phyloP scores from a whole-genome alignment of 2,797 vertebrate genomes.

The Danio kyathit region DNA sequence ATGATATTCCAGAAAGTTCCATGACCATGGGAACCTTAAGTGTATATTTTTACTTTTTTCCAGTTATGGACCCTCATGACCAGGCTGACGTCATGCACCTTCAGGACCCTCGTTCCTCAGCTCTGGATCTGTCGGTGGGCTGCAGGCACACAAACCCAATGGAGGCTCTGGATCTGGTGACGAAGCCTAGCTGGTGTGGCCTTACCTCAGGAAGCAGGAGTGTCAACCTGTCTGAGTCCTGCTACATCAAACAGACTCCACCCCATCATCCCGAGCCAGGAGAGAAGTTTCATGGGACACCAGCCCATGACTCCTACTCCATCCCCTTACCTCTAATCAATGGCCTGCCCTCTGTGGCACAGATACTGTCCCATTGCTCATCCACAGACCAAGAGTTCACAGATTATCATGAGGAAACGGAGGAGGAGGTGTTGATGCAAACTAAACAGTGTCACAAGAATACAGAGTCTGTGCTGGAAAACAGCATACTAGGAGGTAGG shows the following conservation, averaged over 20 bases:
- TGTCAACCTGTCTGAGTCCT: slow-evolving; percentile 25
- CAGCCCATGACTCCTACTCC: slow-evolving; percentile 55
- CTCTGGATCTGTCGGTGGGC: slow-evolving; percentile 77
- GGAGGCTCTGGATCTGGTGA: slow-evolving; percentile 71
- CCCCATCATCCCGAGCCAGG: slow-evolving; percentile 59
- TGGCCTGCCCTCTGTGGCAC: slow-evolving; percentile 18
- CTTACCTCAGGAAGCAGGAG: slow-evolving; percentile 58
- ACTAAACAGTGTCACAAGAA: not conserved
- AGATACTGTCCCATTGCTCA: slow-evolving; percentile 28
- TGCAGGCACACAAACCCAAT: slow-evolving; percentile 64
- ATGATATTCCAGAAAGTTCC: too few species aligned
- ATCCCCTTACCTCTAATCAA: slow-evolving; percentile 37
- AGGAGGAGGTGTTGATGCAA: not conserved
- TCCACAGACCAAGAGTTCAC: slow-evolving; percentile 45
- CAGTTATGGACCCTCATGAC: slow-evolving; percentile 74
- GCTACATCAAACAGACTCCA: slow-evolving; percentile 33
- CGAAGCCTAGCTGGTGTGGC: slow-evolving; percentile 76
- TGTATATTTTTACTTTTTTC: not conserved
- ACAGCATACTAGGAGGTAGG: slow-evolving; percentile 9
- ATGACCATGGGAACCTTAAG: too few species aligned
- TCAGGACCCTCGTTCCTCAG: slow-evolving; percentile 68
- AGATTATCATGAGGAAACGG: not conserved
- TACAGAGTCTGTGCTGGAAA: slow-evolving; percentile 7
- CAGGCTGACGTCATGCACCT: slow-evolving; percentile 41
- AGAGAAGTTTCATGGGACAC: slow-evolving; percentile 61